These are phyloP conservation scores for Zaprionus lachaisei DNA, from an alignment of 1,140 invertebrate species.

Conservation along the genomic window DNA sequence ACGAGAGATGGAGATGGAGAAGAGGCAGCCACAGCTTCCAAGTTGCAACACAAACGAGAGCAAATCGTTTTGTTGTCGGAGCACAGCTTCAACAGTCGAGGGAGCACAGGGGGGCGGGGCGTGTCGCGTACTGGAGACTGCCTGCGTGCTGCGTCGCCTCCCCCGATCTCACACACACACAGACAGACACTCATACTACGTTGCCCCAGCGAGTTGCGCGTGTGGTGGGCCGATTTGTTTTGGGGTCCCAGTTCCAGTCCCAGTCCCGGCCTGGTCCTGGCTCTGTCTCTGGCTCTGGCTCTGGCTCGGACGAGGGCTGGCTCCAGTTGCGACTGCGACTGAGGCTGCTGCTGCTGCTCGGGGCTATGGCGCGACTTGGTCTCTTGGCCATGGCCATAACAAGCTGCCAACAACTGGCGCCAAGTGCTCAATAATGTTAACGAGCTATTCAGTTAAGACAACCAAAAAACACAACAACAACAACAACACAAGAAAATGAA, in stretches of 20 bases:
- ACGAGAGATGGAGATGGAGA: not conserved
- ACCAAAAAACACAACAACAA: constrained; percentile 53
- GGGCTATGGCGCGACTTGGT: constrained; percentile 68
- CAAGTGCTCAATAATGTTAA: constrained; percentile 84
- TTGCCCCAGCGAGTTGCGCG: constrained; percentile 37
- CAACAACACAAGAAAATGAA: constrained; percentile 27
- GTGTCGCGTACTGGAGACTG: not conserved
- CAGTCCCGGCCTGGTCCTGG: constrained; percentile 16
- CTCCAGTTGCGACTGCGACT: constrained; percentile 12
- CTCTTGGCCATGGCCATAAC: constrained; percentile 71
- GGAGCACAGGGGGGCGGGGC: not conserved
- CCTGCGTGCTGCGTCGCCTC: constrained; percentile 2
- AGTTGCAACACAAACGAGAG: constrained; percentile 75
- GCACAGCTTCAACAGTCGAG: not conserved
- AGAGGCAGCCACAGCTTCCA: constrained; percentile 27
- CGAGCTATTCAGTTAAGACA: constrained; percentile 84
- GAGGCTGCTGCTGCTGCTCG: constrained; percentile 41
- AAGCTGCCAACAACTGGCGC: constrained; percentile 84
- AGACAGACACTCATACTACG: constrained; percentile 14
- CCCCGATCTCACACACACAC: constrained; percentile 19
- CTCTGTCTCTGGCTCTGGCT: not conserved
- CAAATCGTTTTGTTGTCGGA: constrained; percentile 81
- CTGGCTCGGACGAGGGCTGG: not conserved
- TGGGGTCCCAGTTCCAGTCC: constrained; percentile 32
- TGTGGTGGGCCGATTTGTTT: constrained; percentile 68